Conservation (phyloP, 2,888 invertebrate species). For the Venustoraphidia nigricollis region DNA sequence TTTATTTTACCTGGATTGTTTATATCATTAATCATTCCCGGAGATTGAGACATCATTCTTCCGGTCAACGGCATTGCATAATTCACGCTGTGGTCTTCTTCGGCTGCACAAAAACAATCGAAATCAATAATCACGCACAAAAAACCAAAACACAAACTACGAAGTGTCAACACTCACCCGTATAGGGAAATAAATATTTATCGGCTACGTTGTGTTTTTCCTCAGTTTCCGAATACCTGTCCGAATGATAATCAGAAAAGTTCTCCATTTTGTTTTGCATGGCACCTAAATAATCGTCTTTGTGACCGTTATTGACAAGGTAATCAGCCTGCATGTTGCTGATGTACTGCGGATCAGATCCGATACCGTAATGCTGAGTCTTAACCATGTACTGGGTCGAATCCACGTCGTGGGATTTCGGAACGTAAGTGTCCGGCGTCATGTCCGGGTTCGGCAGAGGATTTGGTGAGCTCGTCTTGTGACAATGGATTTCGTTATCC, state of each 20-base stretch:
- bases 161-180: slow-evolving; percentile 32
- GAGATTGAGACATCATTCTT: slow-evolving; percentile 23
- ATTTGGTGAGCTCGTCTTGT: slow-evolving; percentile 47
- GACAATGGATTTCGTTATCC: slow-evolving; percentile 51
- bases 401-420: slow-evolving; percentile 25
- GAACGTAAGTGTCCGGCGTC: slow-evolving; percentile 42
- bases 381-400: slow-evolving; percentile 8
- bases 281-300: slow-evolving; percentile 21
- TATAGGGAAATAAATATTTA: slow-evolving; percentile 73
- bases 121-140: neutral
- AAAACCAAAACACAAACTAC: neutral
- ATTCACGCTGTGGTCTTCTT: slow-evolving; percentile 50
- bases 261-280: slow-evolving; percentile 21
- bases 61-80: slow-evolving; percentile 16
- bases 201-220: slow-evolving; percentile 58
- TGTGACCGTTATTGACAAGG: slow-evolving; percentile 12
- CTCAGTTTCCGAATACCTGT: slow-evolving; percentile 52
- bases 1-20: slow-evolving; percentile 30
- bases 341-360: slow-evolving; percentile 12
- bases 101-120: slow-evolving; percentile 36
- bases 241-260: slow-evolving; percentile 36
- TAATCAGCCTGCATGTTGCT: slow-evolving; percentile 16
- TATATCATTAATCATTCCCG: slow-evolving; percentile 29
- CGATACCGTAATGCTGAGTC: slow-evolving; percentile 6
- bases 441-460: slow-evolving; percentile 64